Evolutionary conservation across 2,113 vertebrate genomes (phyloP), one percentile per base, ranked within the genome.

Genomic region (Phaetusa simplex): DNA sequence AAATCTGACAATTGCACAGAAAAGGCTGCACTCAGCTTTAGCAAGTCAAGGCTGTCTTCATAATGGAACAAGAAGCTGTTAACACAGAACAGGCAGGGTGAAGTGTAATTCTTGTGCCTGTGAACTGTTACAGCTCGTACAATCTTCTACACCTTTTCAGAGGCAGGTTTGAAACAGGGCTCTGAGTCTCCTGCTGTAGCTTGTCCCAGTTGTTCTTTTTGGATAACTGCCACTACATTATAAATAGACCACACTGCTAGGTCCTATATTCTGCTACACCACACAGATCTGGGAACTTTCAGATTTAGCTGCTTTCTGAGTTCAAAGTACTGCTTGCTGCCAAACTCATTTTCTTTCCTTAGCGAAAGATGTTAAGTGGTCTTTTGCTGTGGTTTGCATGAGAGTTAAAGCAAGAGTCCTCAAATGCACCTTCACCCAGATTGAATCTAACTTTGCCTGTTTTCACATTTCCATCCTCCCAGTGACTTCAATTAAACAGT

Each of bases 381-480:
- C 40, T 59, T 43, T 56, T 58, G 2, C 79, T 88, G 67, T 78
- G 66, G 67, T 82, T 82, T 69, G 67, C 72, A 30, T 1, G 19
- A 69, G 90, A 95, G 62, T 53, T 66, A 88, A 85, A 91, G 65
- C 30, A 61, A 55, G 67, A 82, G 55, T 90, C 95, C 93, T 97
- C 38, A 90, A 71, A 90, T 93, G 90, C 67, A 43, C 95, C 71
- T 86, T 93, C 86, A 88, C 85, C 50, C 59, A 92, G 42, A 76
- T 61, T 94, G 82, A 64, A 19, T 11, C 27, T 61, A 27, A 27
- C 73, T 87, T 83, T 95, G 81, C 69, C 42, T 67, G 3, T 65
- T 86, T 58, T 76, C 36, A 52, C 23, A 11, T 82, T 89, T 91
- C 34, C 43, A 49, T 70, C 40, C 52, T 91, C 70, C 53, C 22